Percentiles rank a stretch among this genome's conserved stretches.
These are phyloP conservation scores for Chironex yamaguchii DNA, from an alignment of 30 jellyfish, hydroid and myxozoan species.

Conservation along the genomic window DNA sequence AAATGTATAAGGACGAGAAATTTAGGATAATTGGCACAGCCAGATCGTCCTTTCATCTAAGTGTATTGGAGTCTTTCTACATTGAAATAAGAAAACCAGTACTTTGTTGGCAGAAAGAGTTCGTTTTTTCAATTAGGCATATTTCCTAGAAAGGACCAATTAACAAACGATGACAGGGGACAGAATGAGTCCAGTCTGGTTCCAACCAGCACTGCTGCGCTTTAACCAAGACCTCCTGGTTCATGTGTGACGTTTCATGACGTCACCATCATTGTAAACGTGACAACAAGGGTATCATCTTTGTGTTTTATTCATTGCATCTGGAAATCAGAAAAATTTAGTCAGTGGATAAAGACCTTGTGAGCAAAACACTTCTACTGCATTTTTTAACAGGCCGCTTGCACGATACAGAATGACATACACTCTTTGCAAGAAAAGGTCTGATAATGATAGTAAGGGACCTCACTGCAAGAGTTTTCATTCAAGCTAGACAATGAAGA, in stretches of 20 bases:
- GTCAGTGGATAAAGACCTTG: background rate
- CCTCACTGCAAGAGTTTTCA: constrained; percentile 68
- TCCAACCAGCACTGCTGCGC: constrained; percentile 16
- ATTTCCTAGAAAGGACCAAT: background rate
- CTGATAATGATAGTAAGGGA: constrained; percentile 61
- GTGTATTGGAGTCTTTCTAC: no score
- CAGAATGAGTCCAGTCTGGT: background rate
- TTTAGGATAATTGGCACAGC: no score
- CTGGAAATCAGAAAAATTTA: no score
- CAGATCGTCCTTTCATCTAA: no score
- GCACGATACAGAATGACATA: constrained; percentile 58
- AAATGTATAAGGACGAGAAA: no score
- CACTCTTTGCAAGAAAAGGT: constrained; percentile 58
- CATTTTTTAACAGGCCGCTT: constrained; percentile 50
- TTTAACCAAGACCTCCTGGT: background rate
- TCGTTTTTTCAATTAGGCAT: no score
- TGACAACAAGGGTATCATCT: background rate
- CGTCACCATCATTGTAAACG: background rate
- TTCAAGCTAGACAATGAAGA: constrained; percentile 53
- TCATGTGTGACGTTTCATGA: no score
- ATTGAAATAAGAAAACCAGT: no score
- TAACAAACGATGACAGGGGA: constrained; percentile 9
- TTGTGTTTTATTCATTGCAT: background rate
- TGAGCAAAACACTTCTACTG: constrained; percentile 3
- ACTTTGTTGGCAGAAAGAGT: no score